phyloP scores from a whole-genome alignment of 2,113 vertebrate genomes.

The Trogon surrucura region DNA sequence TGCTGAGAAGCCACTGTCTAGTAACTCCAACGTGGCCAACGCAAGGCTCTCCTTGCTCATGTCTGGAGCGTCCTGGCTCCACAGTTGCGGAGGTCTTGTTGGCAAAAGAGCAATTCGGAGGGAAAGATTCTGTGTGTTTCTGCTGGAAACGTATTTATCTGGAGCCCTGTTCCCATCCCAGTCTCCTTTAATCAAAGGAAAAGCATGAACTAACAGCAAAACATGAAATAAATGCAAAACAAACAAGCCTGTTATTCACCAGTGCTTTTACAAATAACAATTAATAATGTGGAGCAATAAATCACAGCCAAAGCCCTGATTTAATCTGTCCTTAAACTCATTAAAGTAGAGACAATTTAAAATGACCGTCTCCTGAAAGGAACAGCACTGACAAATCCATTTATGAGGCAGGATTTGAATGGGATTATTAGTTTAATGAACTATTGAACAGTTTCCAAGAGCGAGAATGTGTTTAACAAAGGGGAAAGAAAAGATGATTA shows the following conservation, averaged over 20 bases:
- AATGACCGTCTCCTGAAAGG: neutral
- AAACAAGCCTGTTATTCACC: neutral
- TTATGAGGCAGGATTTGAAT: neutral
- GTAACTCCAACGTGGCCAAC: accelerated
- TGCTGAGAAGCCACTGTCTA: neutral
- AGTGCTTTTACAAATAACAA: neutral
- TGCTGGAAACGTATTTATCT: neutral
- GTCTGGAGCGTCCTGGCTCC: neutral
- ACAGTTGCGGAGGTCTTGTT: neutral
- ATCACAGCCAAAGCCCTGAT: neutral
- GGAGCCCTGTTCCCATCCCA: neutral
- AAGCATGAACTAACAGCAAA: neutral
- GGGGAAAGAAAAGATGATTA: slow-evolving; percentile 21
- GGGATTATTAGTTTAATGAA: slow-evolving; percentile 38
- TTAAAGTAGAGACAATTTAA: slow-evolving; percentile 25
- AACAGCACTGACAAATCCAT: neutral
- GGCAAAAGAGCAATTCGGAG: neutral
- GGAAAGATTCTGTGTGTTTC: neutral
- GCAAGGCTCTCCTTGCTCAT: neutral
- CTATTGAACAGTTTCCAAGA: slow-evolving; percentile 26
- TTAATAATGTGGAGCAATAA: neutral
- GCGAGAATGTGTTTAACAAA: slow-evolving; percentile 28
- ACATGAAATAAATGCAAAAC: neutral
- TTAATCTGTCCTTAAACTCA: slow-evolving; percentile 28
- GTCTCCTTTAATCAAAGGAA: neutral